Evolutionary conservation across 1,140 invertebrate genomes (phyloP), one percentile per base, ranked within the genome.

Genomic region (Bombus sibiricus): DNA sequence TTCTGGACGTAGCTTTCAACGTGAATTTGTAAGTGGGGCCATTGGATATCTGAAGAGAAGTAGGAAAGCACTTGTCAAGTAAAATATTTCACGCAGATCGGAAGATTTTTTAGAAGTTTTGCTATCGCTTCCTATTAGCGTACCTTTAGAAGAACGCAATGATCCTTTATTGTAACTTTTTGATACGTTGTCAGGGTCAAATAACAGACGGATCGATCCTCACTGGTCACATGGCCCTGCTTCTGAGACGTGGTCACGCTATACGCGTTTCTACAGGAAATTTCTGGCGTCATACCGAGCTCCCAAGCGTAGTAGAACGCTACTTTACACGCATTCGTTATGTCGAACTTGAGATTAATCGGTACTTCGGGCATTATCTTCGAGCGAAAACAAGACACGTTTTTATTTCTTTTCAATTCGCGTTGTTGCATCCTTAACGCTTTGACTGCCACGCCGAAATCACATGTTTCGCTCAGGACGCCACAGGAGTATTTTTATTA

Each of bases 221-320:
- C 75, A 43, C 43, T 76, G 37, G 75, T 77, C 18, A 95, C 83
- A 43, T 89, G 91, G 3, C 92, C 93, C 39, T 94, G 91, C 12
- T 78, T 86, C n/a, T 92, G 86, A 75, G 73, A 64, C 59, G 92
- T 75, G 0, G 37, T 37, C 18, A 94, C 80, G 28, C 69, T 87
- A 25, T 92, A 86, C 8, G 64, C 78, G 34, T 92, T 90, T 77
- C 88, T 83, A 37, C 86, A 82, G 22, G 85, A 43, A 41, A 85
- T 83, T 81, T 85, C 80, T 12, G 82, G 71, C 32, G 91, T 89
- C 69, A 92, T 87, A 59, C 91, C 90, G 3, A 93, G 71, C 13
- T 92, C 86, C 95, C 94, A 95, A 10, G 57, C 72, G 78, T 94
- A 96, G 62, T 92, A 91, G 85, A 95, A 94, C n/a, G 90, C 83